Base-by-base conservation (phyloP, 1,140 invertebrate genomes). In the Panagrolaimus sp. region DNA sequence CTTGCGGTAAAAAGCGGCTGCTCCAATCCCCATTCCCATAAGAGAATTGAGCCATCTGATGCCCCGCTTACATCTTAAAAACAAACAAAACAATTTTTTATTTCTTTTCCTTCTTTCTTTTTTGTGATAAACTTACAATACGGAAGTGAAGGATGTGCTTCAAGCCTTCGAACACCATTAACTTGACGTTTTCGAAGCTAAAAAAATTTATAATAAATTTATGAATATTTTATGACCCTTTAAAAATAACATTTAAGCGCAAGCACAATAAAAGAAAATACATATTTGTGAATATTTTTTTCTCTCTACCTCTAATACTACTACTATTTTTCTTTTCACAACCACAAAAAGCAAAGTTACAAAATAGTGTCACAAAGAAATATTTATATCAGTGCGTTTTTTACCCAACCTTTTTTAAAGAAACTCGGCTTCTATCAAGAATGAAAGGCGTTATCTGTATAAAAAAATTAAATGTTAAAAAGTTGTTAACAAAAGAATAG, bases 21-120 rank as follows among this genome's bases (percentile, higher is more conserved):
- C 44, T 89, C 87, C 84, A 96, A 93, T 23, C 91, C 91, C 93
- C 94, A 98, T 86, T 99, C 94, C 93, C 94, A 97, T 69, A 98
- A 87, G 72, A 91, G 89, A 5, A 98, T 95, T 1, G 93, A 96
- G 11, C 96, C 96, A 87, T 98, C 96, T 83, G 95, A 91, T 65
- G 92, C 91, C 66, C 96, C 96, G 64, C 92, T 96, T 74, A 98
- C 84, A 86, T 98, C 92, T 93, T 75, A 51, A 81, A 78, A 73
- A 77, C 65, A 66, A 67, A 27, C 31, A 7, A 38, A n/a, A n/a
- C n/a, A n/a, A n/a, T n/a, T 7, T 38, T 38, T 38, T 38, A 38
- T 38, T 38, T 38, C 31, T 38, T 38, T 65, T 45, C 25, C 43
- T 66, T 25, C 13, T 14, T 42, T 76, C 43, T 47, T 53, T 66